Evolutionary conservation across 2,113 vertebrate species (phyloP).

Genomic region (Cinclus cinclus): DNA sequence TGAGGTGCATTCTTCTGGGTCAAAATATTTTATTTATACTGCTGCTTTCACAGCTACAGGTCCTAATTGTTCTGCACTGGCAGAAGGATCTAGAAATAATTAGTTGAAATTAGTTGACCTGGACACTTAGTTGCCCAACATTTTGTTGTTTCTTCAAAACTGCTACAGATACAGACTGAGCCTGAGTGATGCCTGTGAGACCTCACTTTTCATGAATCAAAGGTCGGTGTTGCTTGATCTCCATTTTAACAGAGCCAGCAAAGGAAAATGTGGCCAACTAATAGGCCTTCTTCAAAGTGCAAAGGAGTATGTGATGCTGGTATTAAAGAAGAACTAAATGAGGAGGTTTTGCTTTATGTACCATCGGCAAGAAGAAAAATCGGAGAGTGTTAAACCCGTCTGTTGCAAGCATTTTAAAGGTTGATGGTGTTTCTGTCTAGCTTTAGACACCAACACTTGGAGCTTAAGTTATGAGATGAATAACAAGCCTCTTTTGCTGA

Average conservation of each 20-base stretch:
- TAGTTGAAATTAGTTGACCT: neutral
- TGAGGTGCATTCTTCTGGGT: neutral
- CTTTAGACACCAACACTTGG: neutral
- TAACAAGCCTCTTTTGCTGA: neutral
- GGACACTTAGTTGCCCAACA: neutral
- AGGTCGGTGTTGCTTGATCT: neutral
- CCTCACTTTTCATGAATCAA: neutral
- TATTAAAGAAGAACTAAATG: neutral
- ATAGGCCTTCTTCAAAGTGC: neutral
- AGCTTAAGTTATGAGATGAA: neutral
- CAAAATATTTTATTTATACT: neutral
- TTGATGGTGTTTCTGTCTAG: neutral
- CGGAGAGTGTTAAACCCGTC: neutral
- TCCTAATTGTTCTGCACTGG: neutral
- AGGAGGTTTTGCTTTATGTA: neutral
- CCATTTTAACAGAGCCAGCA: neutral
- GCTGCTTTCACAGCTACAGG: neutral
- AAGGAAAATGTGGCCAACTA: neutral
- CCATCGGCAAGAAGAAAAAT: neutral
- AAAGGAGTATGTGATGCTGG: neutral
- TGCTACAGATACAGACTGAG: neutral
- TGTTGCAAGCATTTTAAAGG: neutral
- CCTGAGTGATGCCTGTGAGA: neutral
- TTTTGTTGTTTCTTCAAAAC: neutral
- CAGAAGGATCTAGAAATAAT: neutral